Percentiles rank a stretch among this genome's conserved stretches.
Conservation (phyloP, 2,797 vertebrate species). For the Hemibagrus guttatus region DNA sequence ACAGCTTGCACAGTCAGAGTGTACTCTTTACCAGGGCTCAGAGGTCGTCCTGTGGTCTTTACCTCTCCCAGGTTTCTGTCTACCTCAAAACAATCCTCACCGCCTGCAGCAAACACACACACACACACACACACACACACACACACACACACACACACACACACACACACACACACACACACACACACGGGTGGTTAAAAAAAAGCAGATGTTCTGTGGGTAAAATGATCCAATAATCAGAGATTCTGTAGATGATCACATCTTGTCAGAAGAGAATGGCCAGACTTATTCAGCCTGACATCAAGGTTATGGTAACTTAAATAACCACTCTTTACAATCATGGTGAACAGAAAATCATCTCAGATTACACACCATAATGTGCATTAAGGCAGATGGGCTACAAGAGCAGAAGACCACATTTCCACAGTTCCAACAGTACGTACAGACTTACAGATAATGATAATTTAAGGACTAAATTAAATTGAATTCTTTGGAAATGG, state of each 20-base stretch:
- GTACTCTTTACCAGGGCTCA: slow-evolving; percentile 82
- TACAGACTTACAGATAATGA: background rate
- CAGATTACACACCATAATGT: background rate
- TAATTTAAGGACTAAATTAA: background rate
- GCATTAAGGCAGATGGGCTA: background rate
- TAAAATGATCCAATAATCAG: background rate
- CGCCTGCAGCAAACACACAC: slow-evolving; percentile 69
- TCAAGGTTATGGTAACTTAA: background rate
- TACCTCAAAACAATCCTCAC: slow-evolving; percentile 81
- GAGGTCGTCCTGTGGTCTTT: slow-evolving; percentile 78
- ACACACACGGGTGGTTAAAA: background rate
- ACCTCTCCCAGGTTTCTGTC: slow-evolving; percentile 80
- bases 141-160: background rate
- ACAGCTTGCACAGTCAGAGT: slow-evolving; percentile 79
- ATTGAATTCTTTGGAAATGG: background rate
- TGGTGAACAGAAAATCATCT: background rate
- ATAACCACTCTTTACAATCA: background rate
- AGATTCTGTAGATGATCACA: background rate
- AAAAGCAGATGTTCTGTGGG: background rate
- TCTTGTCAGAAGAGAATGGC: background rate
- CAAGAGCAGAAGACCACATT: background rate
- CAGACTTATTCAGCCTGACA: background rate
- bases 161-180: background rate
- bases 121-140: slow-evolving; percentile 5
- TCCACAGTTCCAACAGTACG: background rate